Percentiles rank a stretch among this genome's conserved stretches.
Evolutionary conservation across 35 echinoderm and acorn worm species (phyloP).

Genomic region (Heliocidaris erythrogramma): DNA sequence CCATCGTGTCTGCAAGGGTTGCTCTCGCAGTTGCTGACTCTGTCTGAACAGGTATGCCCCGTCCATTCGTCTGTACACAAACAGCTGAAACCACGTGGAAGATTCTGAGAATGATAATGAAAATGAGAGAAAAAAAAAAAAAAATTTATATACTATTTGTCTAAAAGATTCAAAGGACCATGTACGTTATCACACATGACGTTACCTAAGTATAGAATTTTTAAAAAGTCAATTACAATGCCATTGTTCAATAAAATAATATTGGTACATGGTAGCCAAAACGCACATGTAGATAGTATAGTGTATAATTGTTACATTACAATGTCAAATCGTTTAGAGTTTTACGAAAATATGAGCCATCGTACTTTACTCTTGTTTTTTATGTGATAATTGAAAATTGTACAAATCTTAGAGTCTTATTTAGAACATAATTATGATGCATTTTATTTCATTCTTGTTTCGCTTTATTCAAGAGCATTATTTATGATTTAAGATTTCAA

Average conservation of each 20-base stretch:
- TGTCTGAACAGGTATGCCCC: slow-evolving; percentile 64
- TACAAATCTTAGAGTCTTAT: too few relatives aligned
- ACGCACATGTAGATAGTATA: too few relatives aligned
- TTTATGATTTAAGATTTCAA: not conserved
- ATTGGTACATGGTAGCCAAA: too few relatives aligned
- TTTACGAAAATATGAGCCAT: not conserved
- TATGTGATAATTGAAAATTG: too few relatives aligned
- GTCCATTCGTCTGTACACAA: slow-evolving; percentile 62
- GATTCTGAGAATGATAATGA: not conserved
- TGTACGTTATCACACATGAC: not conserved
- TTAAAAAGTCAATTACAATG: not conserved
- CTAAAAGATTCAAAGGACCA: not conserved
- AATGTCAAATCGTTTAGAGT: too few relatives aligned
- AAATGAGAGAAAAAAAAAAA: not conserved
- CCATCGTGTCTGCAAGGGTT: slow-evolving; percentile 83
- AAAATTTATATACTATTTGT: not conserved
- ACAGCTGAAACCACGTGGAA: slow-evolving; percentile 57
- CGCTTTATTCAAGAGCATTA: not conserved
- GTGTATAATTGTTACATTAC: too few relatives aligned
- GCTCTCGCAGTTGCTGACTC: slow-evolving; percentile 70
- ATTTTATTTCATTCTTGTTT: not conserved
- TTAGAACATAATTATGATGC: not conserved
- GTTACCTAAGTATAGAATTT: not conserved
- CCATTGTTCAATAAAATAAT: too few relatives aligned
- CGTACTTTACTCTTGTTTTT: not conserved